phyloP scores from a whole-genome alignment of 2,113 vertebrate species.

The Muntiacus muntjak region DNA sequence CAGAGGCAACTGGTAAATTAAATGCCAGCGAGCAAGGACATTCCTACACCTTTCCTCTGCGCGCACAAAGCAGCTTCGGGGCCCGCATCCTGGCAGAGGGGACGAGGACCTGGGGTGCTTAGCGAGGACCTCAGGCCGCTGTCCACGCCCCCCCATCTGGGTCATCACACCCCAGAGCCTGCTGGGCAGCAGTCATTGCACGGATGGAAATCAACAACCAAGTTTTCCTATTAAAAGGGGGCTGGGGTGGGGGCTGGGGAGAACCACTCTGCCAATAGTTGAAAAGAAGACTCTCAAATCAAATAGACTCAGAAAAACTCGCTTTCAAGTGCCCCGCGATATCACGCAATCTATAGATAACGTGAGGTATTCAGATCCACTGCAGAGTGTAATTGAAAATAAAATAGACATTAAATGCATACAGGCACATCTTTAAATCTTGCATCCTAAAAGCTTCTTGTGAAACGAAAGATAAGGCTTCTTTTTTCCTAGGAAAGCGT shows the following conservation, averaged over 20 bases:
- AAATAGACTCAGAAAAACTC: constrained; percentile 48
- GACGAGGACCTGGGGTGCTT: constrained; percentile 44
- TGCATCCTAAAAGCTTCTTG: constrained; percentile 64
- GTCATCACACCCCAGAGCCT: constrained; percentile 29
- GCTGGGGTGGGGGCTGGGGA: accelerated
- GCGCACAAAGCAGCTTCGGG: constrained; percentile 71
- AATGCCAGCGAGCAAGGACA: constrained; percentile 83
- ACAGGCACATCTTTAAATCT: constrained; percentile 69
- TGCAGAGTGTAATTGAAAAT: constrained; percentile 73
- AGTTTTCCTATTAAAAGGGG: constrained; percentile 64
- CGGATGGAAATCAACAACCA: constrained; percentile 48
- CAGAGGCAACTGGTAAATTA: constrained; percentile 86
- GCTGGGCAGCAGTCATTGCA: constrained; percentile 33
- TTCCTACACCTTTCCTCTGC: constrained; percentile 79
- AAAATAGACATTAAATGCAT: constrained; percentile 70
- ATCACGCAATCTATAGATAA: constrained; percentile 62
- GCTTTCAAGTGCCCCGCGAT: constrained; percentile 64
- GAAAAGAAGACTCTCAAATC: constrained; percentile 61
- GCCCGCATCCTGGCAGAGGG: constrained; percentile 64
- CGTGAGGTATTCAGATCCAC: constrained; percentile 53
- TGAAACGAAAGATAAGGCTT: constrained; percentile 38
- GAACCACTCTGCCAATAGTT: constrained; percentile 35
- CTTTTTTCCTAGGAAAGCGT: constrained; percentile 51
- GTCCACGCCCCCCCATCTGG: constrained; percentile 26
- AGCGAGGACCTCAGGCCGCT: constrained; percentile 22